Base-by-base conservation (phyloP, 2,797 vertebrate genomes). In the Argyrosomus regius region DNA sequence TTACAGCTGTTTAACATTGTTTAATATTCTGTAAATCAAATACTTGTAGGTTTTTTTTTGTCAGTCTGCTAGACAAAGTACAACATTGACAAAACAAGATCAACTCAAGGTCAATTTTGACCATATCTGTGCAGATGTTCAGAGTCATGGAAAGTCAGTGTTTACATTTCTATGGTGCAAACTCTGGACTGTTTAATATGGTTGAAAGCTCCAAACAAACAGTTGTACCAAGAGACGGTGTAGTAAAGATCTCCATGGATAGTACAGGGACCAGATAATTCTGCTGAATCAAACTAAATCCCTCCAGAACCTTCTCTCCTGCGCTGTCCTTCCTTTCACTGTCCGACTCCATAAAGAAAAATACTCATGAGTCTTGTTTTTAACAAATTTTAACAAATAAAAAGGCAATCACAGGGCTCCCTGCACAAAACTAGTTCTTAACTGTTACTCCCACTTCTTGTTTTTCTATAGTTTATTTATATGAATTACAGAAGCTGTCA, bases 201-300 rank as follows among this genome's bases (percentile, higher is more conserved):
- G 3, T 43, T 3, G 1, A 70, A 77, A 56, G 16, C 35, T 46
- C 13, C 24, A 60, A 45, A 45, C 12, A 52, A 45, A 28, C 39
- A 16, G 43, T 16, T 26, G 48, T 63, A 28, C 24, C 28, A 18
- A 26, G 54, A 61, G 39, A n/a, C 28, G 7, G n/a, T 20, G 26
- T 9, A 20, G 48, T 16, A 8, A 61, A 63, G 52, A 53, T 53
- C 12, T 41, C 26, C 11, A 13, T 18, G 7, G 20, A 0, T 39
- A 0, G 46, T 11, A 5, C 45, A 54, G 41, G 46, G 54, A 62
- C 43, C 26, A 73, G 79, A 78, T 68, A 85, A 81, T 85, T 77
- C 84, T 14, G 6, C 74, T 31, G 63, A 82, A 81, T 77, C 73
- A 50, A 49, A 75, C 68, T 63, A 71, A 62, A 85, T 64, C 77